These are phyloP conservation scores for Diglossa cyanea DNA, from an alignment of 2,797 vertebrate species.

Conservation along the genomic window DNA sequence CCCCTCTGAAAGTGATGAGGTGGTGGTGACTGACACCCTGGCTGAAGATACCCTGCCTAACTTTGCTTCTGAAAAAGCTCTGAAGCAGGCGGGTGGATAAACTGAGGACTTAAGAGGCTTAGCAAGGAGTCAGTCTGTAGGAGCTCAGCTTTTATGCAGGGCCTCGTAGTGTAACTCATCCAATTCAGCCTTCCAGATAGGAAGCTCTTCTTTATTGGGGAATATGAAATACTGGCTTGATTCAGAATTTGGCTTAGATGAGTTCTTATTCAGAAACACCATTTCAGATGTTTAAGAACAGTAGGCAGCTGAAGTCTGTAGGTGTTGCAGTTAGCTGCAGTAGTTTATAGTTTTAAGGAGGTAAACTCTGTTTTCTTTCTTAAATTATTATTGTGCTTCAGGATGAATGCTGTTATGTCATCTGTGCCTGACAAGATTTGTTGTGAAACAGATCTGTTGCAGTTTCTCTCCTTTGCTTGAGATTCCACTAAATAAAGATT, in stretches of 20 bases:
- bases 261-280: background rate
- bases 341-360: background rate
- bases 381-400: background rate
- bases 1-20: background rate
- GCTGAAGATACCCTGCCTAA: background rate
- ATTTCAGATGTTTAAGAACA: background rate
- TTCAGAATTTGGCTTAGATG: background rate
- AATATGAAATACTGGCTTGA: background rate
- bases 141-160: constrained; percentile 24
- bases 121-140: constrained; percentile 17
- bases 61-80: background rate
- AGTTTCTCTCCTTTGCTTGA: background rate
- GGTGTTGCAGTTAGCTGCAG: background rate
- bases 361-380: background rate
- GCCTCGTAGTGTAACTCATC: background rate
- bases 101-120: constrained; percentile 48
- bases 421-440: background rate
- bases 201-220: background rate
- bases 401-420: background rate
- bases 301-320: background rate
- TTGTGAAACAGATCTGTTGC: background rate
- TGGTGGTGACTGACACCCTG: background rate
- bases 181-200: constrained; percentile 24
- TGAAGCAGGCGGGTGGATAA: background rate
- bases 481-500: background rate